Base-by-base conservation (phyloP, 1,140 invertebrate species). In the Pseudoatta argentina region DNA sequence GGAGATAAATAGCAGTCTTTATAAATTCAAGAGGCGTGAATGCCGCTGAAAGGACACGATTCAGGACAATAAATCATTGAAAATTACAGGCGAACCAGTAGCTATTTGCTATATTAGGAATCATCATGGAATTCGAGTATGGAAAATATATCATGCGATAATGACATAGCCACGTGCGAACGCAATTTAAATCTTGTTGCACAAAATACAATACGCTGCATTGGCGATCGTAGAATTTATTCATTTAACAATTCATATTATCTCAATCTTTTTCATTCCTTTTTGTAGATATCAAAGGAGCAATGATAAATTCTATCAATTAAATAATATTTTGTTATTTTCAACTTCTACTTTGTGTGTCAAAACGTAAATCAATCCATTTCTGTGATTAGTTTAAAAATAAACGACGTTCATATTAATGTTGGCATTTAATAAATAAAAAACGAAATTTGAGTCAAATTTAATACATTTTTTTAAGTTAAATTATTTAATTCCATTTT, bases 1-100 rank as follows among this genome's bases (percentile, higher is more conserved):
- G 12, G 6, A 73, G 39, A 73, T 82, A 82, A 73, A 82, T 72
- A 24, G 66, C 7, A 57, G 18, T 75, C 55, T 63, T 75, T 83
- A 51, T 48, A 51, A 61, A 83, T 75, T 30, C 69, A 48, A 63
- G 39, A 73, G 69, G 27, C 16, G 16, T 27, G 34, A 51, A 59
- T 57, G 34, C 39, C 27, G 55, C 39, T 18, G 34, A 48, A 27
- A 61, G 69, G 14, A 10, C 79, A 39, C 53, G 55, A 34, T 61
- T 72, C 24, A 5, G 14, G 0, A 14, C 24, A 16, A 83, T 73
- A 83, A 61, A 83, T 72, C 39, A n/a, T 44, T 55, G 24, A 71
- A 71, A 71, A 71, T 18, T 57, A 44, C 75, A 30, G 21, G 16
- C 30, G 7, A 55, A 10, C 27, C 48, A 16, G 48, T 44, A 64